These are phyloP conservation scores for Netelia fuscicornis DNA, from an alignment of 2,888 invertebrate species.

Conservation along the genomic window DNA sequence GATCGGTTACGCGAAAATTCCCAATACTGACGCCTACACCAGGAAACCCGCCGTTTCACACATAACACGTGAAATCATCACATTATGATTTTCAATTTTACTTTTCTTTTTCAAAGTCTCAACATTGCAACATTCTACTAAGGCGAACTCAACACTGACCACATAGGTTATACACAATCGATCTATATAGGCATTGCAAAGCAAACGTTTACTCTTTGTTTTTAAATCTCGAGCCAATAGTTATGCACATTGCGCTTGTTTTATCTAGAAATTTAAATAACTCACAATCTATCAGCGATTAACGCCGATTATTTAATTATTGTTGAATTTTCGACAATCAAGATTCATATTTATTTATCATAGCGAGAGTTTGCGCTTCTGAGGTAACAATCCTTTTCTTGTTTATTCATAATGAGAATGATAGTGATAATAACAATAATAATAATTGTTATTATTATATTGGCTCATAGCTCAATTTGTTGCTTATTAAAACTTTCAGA, in stretches of 20 bases:
- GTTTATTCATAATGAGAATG: slow-evolving; percentile 24
- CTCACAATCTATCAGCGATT: slow-evolving; percentile 64
- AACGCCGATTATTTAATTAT: slow-evolving; percentile 60
- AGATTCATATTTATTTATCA: slow-evolving; percentile 52
- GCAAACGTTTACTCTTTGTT: slow-evolving; percentile 45
- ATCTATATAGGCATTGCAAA: slow-evolving; percentile 58
- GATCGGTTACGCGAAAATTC: slow-evolving; percentile 8
- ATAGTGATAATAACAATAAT: background rate
- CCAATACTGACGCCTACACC: slow-evolving; percentile 29
- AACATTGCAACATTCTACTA: slow-evolving; percentile 66
- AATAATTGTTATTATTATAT: slow-evolving; percentile 26
- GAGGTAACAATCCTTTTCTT: slow-evolving; percentile 42
- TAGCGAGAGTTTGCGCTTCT: slow-evolving; percentile 42
- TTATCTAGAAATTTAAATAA: slow-evolving; percentile 59
- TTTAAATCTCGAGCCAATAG: slow-evolving; percentile 40
- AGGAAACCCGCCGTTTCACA: slow-evolving; percentile 38
- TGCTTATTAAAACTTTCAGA: slow-evolving; percentile 57
- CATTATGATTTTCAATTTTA: slow-evolving; percentile 16
- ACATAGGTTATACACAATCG: slow-evolving; percentile 61
- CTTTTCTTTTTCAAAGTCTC: slow-evolving; percentile 35
- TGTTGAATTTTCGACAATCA: slow-evolving; percentile 60
- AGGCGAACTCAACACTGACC: slow-evolving; percentile 68
- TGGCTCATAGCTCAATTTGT: slow-evolving; percentile 42
- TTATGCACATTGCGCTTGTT: slow-evolving; percentile 52
- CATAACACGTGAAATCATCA: slow-evolving; percentile 14